These are phyloP conservation scores for Tonatia bakeri DNA, from an alignment of 2,113 vertebrate genomes.

Conservation along the genomic window DNA sequence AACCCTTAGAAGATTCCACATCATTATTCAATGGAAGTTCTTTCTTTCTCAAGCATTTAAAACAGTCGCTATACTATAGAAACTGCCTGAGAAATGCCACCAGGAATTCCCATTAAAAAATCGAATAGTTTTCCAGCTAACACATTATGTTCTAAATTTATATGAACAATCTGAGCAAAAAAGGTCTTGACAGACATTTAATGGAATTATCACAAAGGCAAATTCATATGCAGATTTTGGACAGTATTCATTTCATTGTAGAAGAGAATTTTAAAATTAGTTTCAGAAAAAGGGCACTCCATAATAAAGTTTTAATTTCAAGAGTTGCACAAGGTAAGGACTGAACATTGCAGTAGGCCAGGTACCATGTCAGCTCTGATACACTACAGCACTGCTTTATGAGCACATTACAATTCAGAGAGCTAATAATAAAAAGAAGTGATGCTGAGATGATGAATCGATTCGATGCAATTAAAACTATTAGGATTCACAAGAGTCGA, in stretches of 20 bases:
- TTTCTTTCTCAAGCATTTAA: background rate
- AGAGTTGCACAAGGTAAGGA: constrained; percentile 75
- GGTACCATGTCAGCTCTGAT: constrained; percentile 85
- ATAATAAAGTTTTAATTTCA: constrained; percentile 84
- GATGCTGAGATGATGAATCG: constrained; percentile 90
- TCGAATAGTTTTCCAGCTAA: constrained; percentile 70
- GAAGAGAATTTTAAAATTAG: constrained; percentile 75
- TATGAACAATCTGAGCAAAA: constrained; percentile 65
- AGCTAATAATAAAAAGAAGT: constrained; percentile 86
- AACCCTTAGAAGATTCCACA: background rate
- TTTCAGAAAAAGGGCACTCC: constrained; percentile 73
- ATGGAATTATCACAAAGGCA: constrained; percentile 75
- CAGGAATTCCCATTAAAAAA: constrained; percentile 61
- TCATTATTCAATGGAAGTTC: background rate
- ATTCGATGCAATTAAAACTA: constrained; percentile 88
- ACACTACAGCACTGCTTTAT: constrained; percentile 84
- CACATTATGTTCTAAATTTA: constrained; percentile 73
- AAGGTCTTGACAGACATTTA: constrained; percentile 64
- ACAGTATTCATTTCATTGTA: constrained; percentile 73
- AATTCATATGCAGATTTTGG: constrained; percentile 74
- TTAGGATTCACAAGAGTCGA: constrained; percentile 89
- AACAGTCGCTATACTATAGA: background rate
- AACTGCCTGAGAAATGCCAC: constrained; percentile 28
- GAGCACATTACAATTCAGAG: constrained; percentile 84
- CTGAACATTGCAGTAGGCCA: constrained; percentile 80